Evolutionary conservation across 2,113 vertebrate genomes (phyloP).

Genomic region (Apaloderma vittatum): DNA sequence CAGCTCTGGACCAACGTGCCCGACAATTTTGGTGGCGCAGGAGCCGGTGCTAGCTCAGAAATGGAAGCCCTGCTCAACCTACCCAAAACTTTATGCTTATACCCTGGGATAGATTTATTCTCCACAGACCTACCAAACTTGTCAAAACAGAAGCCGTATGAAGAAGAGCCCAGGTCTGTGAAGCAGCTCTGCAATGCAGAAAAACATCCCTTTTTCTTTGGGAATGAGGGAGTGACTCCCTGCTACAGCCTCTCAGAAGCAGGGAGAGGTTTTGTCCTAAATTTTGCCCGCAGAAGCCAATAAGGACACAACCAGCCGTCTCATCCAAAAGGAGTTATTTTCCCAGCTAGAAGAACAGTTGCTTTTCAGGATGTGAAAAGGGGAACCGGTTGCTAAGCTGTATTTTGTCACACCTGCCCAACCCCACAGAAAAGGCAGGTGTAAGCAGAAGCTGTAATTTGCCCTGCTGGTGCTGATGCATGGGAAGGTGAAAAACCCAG

Average conservation of each 20-base stretch:
- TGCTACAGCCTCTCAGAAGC: neutral
- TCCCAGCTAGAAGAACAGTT: neutral
- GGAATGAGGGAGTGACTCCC: neutral
- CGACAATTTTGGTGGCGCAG: neutral
- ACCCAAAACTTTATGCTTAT: neutral
- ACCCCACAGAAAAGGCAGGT: conserved; percentile 19
- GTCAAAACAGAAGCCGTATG: accelerated
- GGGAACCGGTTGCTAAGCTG: neutral
- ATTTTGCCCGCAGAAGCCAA: neutral
- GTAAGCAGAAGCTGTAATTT: conserved; percentile 51
- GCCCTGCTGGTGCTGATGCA: conserved; percentile 48
- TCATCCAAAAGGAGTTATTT: neutral
- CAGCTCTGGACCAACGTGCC: neutral
- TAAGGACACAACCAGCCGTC: neutral
- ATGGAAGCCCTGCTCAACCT: neutral
- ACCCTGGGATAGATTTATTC: neutral
- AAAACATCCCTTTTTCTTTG: neutral
- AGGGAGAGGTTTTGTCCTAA: neutral
- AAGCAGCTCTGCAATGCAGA: neutral
- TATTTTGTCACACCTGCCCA: conserved; percentile 52
- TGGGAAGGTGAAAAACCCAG: conserved; percentile 15
- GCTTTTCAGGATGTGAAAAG: neutral
- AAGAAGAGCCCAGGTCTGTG: neutral
- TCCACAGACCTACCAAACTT: no score
- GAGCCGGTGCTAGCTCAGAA: neutral